Conservation (phyloP, 2,113 vertebrate species). For the Seriola aureovittata region DNA sequence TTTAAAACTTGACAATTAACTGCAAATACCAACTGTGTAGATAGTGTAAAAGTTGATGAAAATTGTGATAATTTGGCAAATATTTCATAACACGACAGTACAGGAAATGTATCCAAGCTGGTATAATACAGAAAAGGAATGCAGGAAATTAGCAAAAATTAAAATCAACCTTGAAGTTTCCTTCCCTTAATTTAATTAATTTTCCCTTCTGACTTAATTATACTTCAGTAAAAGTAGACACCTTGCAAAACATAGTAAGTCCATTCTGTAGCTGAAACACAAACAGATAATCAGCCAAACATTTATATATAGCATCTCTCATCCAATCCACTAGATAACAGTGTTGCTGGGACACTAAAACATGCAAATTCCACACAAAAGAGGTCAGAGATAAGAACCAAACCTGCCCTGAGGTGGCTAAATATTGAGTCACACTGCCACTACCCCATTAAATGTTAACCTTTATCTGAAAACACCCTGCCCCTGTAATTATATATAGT, state of each 20-base stretch:
- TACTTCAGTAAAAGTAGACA: not conserved
- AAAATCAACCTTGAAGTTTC: not conserved
- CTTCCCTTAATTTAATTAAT: not conserved
- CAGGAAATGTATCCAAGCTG: no score
- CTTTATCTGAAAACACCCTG: conserved; percentile 59
- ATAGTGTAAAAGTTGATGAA: not conserved
- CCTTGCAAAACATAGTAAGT: not conserved
- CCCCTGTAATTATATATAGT: conserved; percentile 35
- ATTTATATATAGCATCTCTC: conserved; percentile 22
- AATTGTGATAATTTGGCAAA: not conserved
- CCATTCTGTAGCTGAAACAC: not conserved
- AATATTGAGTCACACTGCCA: conserved; percentile 52
- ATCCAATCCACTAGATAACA: conserved; percentile 28
- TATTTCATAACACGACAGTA: not conserved
- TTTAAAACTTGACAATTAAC: no score
- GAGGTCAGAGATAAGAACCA: conserved; percentile 53
- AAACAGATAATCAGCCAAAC: conserved; percentile 22
- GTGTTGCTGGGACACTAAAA: conserved; percentile 32
- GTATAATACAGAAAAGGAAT: not conserved
- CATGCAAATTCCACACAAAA: conserved; percentile 56
- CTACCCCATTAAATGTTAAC: conserved; percentile 56
- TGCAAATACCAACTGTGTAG: not conserved
- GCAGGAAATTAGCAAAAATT: not conserved
- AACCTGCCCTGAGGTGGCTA: conserved; percentile 32
- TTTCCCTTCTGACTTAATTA: not conserved